These are phyloP conservation scores for Spinus pinus DNA, from an alignment of 2,797 vertebrate genomes.

Conservation along the genomic window DNA sequence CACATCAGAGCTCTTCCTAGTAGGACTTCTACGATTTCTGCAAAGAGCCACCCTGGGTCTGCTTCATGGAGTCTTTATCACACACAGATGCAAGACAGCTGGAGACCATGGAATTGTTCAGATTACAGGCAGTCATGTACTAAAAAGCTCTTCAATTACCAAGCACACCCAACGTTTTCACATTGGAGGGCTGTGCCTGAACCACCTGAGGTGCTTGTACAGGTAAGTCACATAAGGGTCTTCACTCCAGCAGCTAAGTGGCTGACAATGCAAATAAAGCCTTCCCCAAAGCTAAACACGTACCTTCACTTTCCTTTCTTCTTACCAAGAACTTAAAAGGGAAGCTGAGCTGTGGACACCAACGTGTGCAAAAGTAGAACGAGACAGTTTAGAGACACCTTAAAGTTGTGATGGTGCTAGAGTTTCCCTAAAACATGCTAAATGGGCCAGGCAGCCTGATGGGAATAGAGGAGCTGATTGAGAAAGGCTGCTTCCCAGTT, in stretches of 20 bases:
- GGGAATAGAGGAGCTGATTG: neutral
- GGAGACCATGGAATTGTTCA: neutral
- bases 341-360: neutral
- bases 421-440: neutral
- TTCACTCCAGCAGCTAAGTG: neutral
- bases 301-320: neutral
- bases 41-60: neutral
- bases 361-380: neutral
- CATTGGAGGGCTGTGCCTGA: neutral
- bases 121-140: neutral
- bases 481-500: neutral
- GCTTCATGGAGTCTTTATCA: neutral
- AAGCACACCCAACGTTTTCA: neutral
- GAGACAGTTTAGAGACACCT: neutral
- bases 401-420: neutral
- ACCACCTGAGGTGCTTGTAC: neutral
- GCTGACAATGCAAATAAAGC: neutral
- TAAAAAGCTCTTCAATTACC: neutral
- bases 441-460: neutral
- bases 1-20: neutral
- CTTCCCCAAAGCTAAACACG: neutral
- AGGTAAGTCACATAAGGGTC: neutral
- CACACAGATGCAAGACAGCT: neutral
- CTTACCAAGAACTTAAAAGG: neutral
- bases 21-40: neutral